Percentiles rank a stretch among this genome's conserved stretches.
Conservation (phyloP, 2,797 vertebrate genomes). For the Acanthurus lineatus region DNA sequence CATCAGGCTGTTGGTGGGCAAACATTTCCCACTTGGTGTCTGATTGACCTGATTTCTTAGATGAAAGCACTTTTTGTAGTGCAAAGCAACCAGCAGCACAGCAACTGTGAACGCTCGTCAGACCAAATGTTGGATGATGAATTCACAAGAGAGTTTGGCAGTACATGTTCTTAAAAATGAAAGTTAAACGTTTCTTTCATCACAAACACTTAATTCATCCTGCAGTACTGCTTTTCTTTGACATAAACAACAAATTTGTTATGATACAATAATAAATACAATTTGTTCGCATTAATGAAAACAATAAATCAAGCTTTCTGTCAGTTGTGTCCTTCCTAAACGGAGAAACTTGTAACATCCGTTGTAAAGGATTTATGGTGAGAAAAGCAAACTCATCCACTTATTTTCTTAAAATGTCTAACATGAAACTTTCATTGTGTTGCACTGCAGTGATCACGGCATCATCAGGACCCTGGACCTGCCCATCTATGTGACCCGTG, state of each 20-base stretch:
- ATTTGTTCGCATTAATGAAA: no score
- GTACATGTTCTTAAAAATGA: not conserved
- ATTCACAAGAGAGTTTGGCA: not conserved
- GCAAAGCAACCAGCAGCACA: not conserved
- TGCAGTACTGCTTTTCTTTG: not conserved
- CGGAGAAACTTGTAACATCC: not conserved
- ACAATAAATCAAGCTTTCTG: not conserved
- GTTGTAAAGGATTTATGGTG: not conserved
- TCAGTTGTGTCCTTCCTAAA: not conserved
- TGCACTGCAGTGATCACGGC: constrained; percentile 90
- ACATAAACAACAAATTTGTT: not conserved
- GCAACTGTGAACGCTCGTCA: not conserved
- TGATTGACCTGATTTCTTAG: constrained; percentile 16
- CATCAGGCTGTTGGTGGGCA: not conserved
- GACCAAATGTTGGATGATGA: not conserved
- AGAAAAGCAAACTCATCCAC: not conserved
- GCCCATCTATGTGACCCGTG: constrained; percentile 96
- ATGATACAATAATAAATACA: no score
- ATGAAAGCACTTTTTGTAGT: constrained; percentile 9
- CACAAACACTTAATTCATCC: not conserved
- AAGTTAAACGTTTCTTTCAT: not conserved
- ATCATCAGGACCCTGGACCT: constrained; percentile 98
- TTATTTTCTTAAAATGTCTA: not conserved
- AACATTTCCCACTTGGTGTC: not conserved
- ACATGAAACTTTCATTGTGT: not conserved